Base-by-base conservation (phyloP, 1,140 invertebrate genomes). In the Steinernema feltiae region DNA sequence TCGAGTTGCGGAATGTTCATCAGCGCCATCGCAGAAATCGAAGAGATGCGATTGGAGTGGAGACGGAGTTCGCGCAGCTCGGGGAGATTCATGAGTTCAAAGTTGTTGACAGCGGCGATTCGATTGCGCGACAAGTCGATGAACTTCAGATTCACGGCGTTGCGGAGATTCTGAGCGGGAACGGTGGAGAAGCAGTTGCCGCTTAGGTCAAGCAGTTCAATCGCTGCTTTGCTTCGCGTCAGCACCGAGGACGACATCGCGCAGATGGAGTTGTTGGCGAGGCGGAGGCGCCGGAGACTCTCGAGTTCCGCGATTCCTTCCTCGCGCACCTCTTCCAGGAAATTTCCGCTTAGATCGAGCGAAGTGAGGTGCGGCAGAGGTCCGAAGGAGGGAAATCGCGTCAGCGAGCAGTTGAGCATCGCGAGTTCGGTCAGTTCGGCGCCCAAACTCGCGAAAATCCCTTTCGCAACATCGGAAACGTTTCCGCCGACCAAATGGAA, bases 51-150 rank as follows among this genome's bases (percentile, higher is more conserved):
- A 69, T 85, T 85, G 27, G 76, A 74, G 46, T 80, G 77, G 29
- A 85, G 75, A 41, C 82, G 74, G 18, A 85, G 69, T 73, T 86
- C 85, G 46, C 80, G 35, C 30, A 85, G 69, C 70, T 72, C 30
- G 1, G 85, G 85, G 71, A 85, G 48, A 73, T 85, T 86, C 85
- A 86, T 86, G 70, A 85, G 75, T 32, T 86, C 75, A 46, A 85
- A 81, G 27, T 83, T 80, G 30, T 48, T 63, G 46, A 85, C 41
- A 41, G 81, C 81, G 12, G 46, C 74, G 70, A 85, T 85, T n/a
- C 53, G 53, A 69, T 85, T 85, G 21, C 70, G 70, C 32, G 84
- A 76, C 72, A 85, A 72, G 70, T 81, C 82, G 31, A 85, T 63
- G 53, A 82, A 76, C 35, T 72, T 79, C 41, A 85, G 69, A n/a